Base-by-base conservation (phyloP, 2,797 vertebrate species). In the Nannoperca australis region DNA sequence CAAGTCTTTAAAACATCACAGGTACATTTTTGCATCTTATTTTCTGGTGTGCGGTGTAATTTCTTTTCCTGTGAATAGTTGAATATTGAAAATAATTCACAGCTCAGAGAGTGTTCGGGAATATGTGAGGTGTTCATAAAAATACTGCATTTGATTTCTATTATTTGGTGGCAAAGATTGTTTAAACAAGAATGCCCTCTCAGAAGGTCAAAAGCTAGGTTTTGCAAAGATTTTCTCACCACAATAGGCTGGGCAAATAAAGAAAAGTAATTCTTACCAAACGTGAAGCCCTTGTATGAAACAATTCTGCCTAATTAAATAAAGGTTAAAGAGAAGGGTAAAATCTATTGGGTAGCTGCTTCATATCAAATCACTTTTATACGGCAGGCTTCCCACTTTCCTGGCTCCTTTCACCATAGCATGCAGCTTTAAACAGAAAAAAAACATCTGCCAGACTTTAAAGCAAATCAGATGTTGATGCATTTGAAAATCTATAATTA, bases 401-500 rank as follows among this genome's bases (percentile, higher is more conserved):
- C 60, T n/a, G 64, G 22, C 1, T 2, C 9, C 54, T 68, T 24
- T 73, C 70, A 71, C 32, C 11, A 1, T 54, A 69, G 70, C 65
- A 36, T 49, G 5, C 27, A 62, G 50, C 17, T 76, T 61, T 61
- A 51, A 62, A 38, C 14, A 70, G 24, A 1, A 38, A 20, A 64
- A 34, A 24, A 69, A 58, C 32, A 32, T 7, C 65, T 45, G 32
- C 12, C 30, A 17, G 11, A 53, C 38, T 36, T 75, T 34, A 58
- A 77, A 81, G 45, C 56, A 38, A 67, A 75, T 71, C 24, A 59
- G 18, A 64, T 54, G 38, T 38, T 62, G 44, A 81, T 64, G 50
- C 18, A 55, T 71, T 77, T 51, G 18, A 24, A 70, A 77, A 74
- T 82, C 51, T 72, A 17, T 67, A 63, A 85, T 74, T 83, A 65